Base-by-base conservation (phyloP, 37 sponge, comb jelly and placozoan species). In the Chondrilla cf. caribensis region DNA sequence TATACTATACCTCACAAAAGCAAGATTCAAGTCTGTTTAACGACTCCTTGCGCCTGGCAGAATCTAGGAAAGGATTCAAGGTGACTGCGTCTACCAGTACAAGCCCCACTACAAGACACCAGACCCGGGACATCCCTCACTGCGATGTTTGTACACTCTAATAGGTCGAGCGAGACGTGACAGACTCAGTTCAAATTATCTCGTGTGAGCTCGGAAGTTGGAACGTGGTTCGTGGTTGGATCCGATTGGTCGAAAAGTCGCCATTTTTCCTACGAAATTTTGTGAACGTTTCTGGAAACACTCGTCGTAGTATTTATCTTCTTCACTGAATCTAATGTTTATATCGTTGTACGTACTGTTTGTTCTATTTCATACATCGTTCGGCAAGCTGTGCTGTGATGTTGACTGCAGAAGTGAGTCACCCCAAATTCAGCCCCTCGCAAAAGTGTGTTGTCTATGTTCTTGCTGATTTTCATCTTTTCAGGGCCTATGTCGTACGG, bases 401-500 rank as follows among this genome's bases (percentile, higher is more conserved):
- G 70, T 37, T 17, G 68, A 64, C 21, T 90, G 90, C 77, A 83
- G 35, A 60, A 78, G 90, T 90, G 79, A 79, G 87, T 79, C 3
- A 15, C 4, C 3, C 18, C 2, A n/a, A n/a, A n/a, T n/a, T n/a
- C n/a, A n/a, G n/a, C n/a, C n/a, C n/a, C n/a, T 29, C 2, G 58
- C 8, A 11, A 62, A 62, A 19, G 29, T 29, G 29, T 62, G 64
- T 62, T 62, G 17, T 55, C 17, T 62, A n/a, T 62, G 29, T 62
- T 70, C 38, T 3, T 37, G 72, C 29, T 62, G 64, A 5, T 26
- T 4, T 29, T 62, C 64, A 62, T 6, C 18, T 33, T 28, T n/a
- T 6, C 32, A 93, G 93, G 58, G 78, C 78, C 89, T 17, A 84
- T 93, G 6, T 89, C 89, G 1, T 84, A 84, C 76, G 93, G 90